These are phyloP conservation scores for Ptyas mucosa DNA, from an alignment of 2,113 vertebrate genomes.

Conservation along the genomic window DNA sequence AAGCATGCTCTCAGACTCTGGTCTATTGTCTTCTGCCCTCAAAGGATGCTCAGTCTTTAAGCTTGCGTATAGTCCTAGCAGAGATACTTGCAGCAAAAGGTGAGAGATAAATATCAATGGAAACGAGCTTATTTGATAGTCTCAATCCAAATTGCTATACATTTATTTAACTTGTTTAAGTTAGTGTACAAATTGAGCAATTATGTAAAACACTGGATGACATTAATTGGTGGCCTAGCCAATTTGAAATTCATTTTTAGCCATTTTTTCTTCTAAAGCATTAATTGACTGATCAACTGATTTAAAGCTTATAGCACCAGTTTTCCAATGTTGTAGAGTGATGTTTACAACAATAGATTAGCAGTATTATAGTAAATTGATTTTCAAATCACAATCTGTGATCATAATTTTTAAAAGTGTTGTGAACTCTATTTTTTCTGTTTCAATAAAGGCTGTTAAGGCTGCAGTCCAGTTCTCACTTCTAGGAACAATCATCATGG, in stretches of 20 bases:
- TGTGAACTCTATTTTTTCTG: background rate
- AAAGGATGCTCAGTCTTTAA: conserved; percentile 86
- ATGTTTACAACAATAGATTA: background rate
- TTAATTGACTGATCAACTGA: background rate
- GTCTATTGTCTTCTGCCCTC: conserved; percentile 87
- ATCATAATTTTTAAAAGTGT: background rate
- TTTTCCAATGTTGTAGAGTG: background rate
- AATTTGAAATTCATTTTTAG: background rate
- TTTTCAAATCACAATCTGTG: background rate
- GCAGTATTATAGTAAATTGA: background rate
- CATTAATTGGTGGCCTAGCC: background rate
- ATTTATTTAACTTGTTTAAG: background rate
- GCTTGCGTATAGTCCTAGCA: conserved; percentile 88
- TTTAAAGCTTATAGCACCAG: background rate
- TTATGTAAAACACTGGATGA: background rate
- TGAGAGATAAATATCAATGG: conserved; percentile 79
- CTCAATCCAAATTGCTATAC: background rate
- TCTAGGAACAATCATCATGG: background rate
- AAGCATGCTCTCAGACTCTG: conserved; percentile 87
- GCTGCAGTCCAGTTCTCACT: background rate
- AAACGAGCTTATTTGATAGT: background rate
- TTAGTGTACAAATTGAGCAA: background rate
- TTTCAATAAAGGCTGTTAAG: background rate
- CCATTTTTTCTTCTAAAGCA: too few relatives aligned
- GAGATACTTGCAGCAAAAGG: conserved; percentile 96